Conservation (phyloP, 2,888 invertebrate genomes). For the Pristionchus exspectatus region DNA sequence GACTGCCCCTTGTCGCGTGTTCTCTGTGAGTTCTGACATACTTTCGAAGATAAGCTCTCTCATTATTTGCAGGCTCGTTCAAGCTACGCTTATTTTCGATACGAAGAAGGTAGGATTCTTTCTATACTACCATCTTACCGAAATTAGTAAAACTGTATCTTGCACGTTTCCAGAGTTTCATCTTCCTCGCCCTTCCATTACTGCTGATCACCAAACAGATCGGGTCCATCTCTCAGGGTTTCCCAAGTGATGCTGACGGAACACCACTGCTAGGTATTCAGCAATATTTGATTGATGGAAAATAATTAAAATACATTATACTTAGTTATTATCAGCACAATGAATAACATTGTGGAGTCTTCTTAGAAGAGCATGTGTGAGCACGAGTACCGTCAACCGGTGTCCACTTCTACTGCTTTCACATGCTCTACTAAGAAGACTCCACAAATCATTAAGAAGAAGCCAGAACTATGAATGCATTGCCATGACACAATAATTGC, state of each 20-base stretch:
- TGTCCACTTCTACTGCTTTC: too few species aligned
- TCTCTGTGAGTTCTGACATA: not conserved
- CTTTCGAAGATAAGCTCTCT: not conserved
- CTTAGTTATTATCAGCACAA: too few species aligned
- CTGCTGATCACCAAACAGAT: not conserved
- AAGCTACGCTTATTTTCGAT: not conserved
- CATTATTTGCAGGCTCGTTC: not conserved
- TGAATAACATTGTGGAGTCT: too few species aligned
- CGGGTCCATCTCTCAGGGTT: not conserved
- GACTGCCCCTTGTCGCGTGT: not conserved
- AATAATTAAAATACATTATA: not conserved
- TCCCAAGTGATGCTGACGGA: slow-evolving; percentile 4
- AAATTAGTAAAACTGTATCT: not conserved
- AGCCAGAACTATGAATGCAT: not conserved
- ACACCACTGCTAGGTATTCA: slow-evolving; percentile 9
- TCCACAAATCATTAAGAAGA: too few species aligned
- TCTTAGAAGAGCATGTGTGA: too few species aligned
- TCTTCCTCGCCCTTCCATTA: not conserved
- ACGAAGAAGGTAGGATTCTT: not conserved
- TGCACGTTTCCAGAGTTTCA: not conserved
- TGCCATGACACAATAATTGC: too few species aligned
- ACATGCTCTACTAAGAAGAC: too few species aligned
- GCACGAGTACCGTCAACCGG: too few species aligned
- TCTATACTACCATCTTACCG: too few species aligned
- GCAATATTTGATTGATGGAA: not conserved